These are phyloP conservation scores for Sarcophaga subvicina DNA, from an alignment of 2,888 invertebrate species.

Conservation along the genomic window DNA sequence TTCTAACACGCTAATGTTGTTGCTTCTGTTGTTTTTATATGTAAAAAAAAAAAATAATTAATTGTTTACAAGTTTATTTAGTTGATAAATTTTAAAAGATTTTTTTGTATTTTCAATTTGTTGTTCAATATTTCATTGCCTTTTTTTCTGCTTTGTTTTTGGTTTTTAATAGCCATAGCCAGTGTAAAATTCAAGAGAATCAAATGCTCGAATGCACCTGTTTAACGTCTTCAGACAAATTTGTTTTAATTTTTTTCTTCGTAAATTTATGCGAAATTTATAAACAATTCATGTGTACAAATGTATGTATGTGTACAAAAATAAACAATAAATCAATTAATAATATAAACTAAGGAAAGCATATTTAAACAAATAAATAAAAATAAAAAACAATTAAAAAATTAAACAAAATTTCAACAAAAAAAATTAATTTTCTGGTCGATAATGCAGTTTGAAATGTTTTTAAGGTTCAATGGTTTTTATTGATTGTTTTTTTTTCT, in stretches of 20 bases:
- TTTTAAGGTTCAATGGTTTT: not conserved
- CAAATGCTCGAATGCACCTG: constrained; percentile 49
- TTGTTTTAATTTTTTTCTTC: not conserved
- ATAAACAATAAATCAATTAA: constrained; percentile 49
- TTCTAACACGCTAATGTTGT: not conserved
- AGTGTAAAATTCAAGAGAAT: constrained; percentile 6
- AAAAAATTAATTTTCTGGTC: too few species aligned
- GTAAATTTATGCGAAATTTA: constrained; percentile 28
- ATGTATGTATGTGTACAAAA: not conserved
- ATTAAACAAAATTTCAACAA: too few species aligned
- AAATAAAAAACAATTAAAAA: not conserved
- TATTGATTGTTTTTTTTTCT: constrained; percentile 19
- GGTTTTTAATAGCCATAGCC: too few species aligned
- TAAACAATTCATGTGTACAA: constrained; percentile 13
- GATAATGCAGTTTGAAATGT: too few species aligned
- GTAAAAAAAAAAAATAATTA: not conserved
- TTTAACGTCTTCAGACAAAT: constrained; percentile 22
- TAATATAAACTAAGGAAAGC: not conserved
- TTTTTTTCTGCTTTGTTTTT: too few species aligned
- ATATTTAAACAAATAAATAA: too few species aligned
- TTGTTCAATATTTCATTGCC: too few species aligned
- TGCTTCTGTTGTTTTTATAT: not conserved
- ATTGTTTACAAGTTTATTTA: constrained; percentile 12
- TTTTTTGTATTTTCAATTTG: not conserved
- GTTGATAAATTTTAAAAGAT: not conserved